These are phyloP conservation scores for Hydrozoanthus tunicans DNA, from an alignment of 64 coral and sea anemone genomes.

Conservation along the genomic window DNA sequence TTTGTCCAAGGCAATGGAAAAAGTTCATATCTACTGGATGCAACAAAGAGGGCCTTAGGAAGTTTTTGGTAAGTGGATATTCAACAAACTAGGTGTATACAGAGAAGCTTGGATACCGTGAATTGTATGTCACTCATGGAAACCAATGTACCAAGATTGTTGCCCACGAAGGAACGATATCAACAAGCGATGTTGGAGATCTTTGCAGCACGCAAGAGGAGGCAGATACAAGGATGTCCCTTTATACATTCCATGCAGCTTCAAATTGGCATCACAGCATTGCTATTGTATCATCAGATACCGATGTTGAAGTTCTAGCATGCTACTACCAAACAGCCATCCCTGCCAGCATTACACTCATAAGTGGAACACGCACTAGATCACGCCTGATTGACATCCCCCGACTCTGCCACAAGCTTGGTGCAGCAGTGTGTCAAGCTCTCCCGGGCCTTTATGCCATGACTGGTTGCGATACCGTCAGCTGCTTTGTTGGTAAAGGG, in stretches of 20 bases:
- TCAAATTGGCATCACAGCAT: slow-evolving; percentile 45
- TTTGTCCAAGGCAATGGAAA: slow-evolving; percentile 21
- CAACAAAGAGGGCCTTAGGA: slow-evolving; percentile 21
- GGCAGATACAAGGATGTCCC: slow-evolving; percentile 65
- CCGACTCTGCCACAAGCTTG: slow-evolving; percentile 48
- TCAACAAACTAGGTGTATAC: slow-evolving; percentile 23
- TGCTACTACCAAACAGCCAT: neutral
- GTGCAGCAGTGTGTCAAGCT: slow-evolving; percentile 44
- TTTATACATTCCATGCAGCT: slow-evolving; percentile 46
- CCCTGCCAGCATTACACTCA: slow-evolving; percentile 32
- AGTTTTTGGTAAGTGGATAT: slow-evolving; percentile 24
- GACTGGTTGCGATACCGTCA: slow-evolving; percentile 44
- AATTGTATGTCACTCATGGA: slow-evolving; percentile 58
- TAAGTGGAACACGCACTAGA: slow-evolving; percentile 60
- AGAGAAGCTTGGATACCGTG: slow-evolving; percentile 42
- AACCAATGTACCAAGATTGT: slow-evolving; percentile 30
- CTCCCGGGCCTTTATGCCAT: slow-evolving; percentile 37
- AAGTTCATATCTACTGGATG: slow-evolving; percentile 6
- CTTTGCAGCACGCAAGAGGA: slow-evolving; percentile 53
- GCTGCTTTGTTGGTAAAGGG: slow-evolving; percentile 54
- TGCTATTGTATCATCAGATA: slow-evolving; percentile 42
- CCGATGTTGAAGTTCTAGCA: slow-evolving; percentile 25
- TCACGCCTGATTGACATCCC: slow-evolving; percentile 41
- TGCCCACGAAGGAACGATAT: slow-evolving; percentile 16
- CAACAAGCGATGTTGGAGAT: slow-evolving; percentile 38